Percentiles rank a stretch among this genome's conserved stretches.
phyloP scores from a whole-genome alignment of 2,888 invertebrate species.

The Sabellastarte sp. region DNA sequence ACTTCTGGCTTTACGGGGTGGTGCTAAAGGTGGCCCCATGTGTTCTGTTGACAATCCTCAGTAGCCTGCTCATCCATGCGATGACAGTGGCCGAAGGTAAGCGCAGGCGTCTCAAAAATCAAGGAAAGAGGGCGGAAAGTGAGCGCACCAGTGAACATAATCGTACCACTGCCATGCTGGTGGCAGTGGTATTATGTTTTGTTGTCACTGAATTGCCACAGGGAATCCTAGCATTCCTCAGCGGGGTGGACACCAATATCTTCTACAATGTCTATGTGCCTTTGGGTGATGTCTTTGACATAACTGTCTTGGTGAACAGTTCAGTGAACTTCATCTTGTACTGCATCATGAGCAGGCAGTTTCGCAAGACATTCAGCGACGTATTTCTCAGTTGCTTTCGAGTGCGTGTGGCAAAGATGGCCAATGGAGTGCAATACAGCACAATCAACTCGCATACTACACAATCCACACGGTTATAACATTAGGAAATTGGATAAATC shows the following conservation, averaged over 20 bases:
- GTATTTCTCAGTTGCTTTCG: conserved; percentile 23
- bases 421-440: background rate
- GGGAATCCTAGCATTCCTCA: conserved; percentile 71
- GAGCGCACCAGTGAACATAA: conserved; percentile 61
- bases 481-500: too few species aligned
- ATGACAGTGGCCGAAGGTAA: conserved; percentile 73
- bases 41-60: conserved; percentile 75
- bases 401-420: background rate
- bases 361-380: conserved; percentile 66
- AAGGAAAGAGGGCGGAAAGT: conserved; percentile 45
- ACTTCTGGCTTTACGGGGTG: conserved; percentile 90
- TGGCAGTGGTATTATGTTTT: conserved; percentile 81
- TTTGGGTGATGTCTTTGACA: conserved; percentile 79
- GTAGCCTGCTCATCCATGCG: conserved; percentile 72
- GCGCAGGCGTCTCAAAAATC: conserved; percentile 54
- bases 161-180: conserved; percentile 84
- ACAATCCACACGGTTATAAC: too few species aligned
- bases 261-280: conserved; percentile 64
- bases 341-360: conserved; percentile 92
- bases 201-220: conserved; percentile 88
- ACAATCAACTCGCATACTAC: too few species aligned
- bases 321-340: conserved; percentile 92
- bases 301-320: conserved; percentile 84
- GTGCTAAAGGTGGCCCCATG: conserved; percentile 90
- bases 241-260: conserved; percentile 62